Evolutionary conservation across 2,797 vertebrate species (phyloP), one percentile per base, ranked within the genome.

Genomic region (Phrynocephalus guinanensis): DNA sequence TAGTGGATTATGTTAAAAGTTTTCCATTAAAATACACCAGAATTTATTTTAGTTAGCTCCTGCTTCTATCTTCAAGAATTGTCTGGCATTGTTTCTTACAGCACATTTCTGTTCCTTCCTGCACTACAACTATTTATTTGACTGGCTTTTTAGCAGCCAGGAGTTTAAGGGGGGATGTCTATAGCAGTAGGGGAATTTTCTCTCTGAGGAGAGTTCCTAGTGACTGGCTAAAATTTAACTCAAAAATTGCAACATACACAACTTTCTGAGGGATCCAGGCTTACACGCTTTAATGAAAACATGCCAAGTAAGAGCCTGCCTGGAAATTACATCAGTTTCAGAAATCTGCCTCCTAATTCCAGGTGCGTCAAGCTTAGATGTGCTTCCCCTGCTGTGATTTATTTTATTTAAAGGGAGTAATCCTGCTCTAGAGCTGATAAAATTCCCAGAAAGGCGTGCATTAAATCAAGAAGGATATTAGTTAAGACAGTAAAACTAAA

Each of bases 201-300:
- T 79, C 38, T 84, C 52, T 3, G 20, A 72, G 56, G 33, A 15
- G 5, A 85, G 63, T 56, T 72, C 26, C 78, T 81, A 44, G 33
- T 81, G 52, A 56, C 52, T 72, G 48, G 70, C 6, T 88, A 80
- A 88, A 30, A 52, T 80, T 50, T 67, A 79, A 88, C 60, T 6
- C 20, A 28, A 11, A 48, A n/a, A 75, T 75, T 88, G 82, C 87
- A 80, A 80, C 68, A 84, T 75, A 63, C 48, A 20, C 26, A 77
- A 67, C n/a, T 73, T 80, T 88, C 33, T 52, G 56, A 73, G 80
- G n/a, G 83, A 83, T 16, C 38, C 30, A 50, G 22, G 30, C 15
- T 68, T 79, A 84, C 22, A 9, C 30, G 28, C 82, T 87, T 77
- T 8, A 38, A 2, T 77, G 44, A 84, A 63, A 63, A 56, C 22